A percentile compares a stretch with the other conserved stretches of the same genome.
Evolutionary conservation across 2,797 vertebrate genomes (phyloP).

Genomic region (Menidia menidia): DNA sequence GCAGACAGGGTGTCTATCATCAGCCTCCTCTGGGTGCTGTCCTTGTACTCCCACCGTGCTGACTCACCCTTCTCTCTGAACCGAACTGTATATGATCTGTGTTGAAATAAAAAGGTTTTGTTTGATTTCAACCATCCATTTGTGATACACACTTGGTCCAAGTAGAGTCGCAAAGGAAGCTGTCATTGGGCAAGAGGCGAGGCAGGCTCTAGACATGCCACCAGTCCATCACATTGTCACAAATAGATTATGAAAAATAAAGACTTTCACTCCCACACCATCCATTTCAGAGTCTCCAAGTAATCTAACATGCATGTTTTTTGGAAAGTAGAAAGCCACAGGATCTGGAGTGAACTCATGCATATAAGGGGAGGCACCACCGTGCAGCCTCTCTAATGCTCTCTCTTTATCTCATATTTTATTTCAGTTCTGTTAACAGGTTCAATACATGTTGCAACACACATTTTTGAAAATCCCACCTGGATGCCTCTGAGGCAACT

Average conservation of each 20-base stretch:
- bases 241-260: too few species aligned
- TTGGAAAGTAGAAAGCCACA: too few species aligned
- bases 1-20: conserved; percentile 90
- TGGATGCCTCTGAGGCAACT: conserved; percentile 66
- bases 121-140: conserved; percentile 5
- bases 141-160: too few species aligned
- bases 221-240: too few species aligned
- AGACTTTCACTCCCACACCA: too few species aligned
- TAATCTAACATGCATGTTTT: too few species aligned
- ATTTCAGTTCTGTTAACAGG: conserved; percentile 6
- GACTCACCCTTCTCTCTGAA: conserved; percentile 97
- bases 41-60: conserved; percentile 94
- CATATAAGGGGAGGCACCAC: too few species aligned
- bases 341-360: too few species aligned
- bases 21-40: conserved; percentile 85
- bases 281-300: too few species aligned
- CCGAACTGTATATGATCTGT: conserved; percentile 90
- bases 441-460: conserved; percentile 7
- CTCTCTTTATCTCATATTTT: neutral
- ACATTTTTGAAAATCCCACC: conserved; percentile 61
- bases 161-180: too few species aligned
- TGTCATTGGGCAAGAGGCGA: too few species aligned
- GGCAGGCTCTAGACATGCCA: too few species aligned
- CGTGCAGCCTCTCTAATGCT: neutral
- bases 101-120: conserved; percentile 13